Percentiles rank a stretch among this genome's conserved stretches.
Conservation (phyloP, 1,140 invertebrate genomes). For the Papilio glaucus region DNA sequence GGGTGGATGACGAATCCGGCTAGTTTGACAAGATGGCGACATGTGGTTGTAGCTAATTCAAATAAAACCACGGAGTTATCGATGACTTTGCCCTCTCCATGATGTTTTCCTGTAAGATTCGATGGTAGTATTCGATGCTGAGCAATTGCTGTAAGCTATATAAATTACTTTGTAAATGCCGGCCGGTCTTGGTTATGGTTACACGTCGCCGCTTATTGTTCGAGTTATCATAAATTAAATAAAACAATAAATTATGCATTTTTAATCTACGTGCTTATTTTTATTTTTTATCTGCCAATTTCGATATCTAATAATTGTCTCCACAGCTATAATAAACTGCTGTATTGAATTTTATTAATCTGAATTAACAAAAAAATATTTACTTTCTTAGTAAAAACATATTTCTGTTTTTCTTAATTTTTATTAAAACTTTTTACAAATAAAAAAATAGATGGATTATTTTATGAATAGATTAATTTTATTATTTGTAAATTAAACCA, state of each 20-base stretch:
- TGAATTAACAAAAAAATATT: too few species aligned
- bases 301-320: background rate
- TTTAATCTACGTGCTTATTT: background rate
- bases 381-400: too few species aligned
- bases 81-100: constrained; percentile 9
- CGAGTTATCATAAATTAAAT: constrained; percentile 27
- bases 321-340: background rate
- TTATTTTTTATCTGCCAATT: background rate
- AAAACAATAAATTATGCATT: background rate
- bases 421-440: too few species aligned
- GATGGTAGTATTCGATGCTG: background rate
- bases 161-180: constrained; percentile 39
- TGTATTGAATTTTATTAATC: too few species aligned
- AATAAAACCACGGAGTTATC: constrained; percentile 50
- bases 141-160: background rate
- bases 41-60: constrained; percentile 73
- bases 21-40: constrained; percentile 83
- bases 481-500: too few species aligned
- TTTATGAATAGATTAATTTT: too few species aligned
- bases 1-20: constrained; percentile 73
- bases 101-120: background rate
- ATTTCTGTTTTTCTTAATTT: too few species aligned
- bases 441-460: too few species aligned
- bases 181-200: constrained; percentile 56
- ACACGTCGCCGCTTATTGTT: constrained; percentile 49